phyloP scores from a whole-genome alignment of 2,113 vertebrate species.

The Dolichallabes microphthalmus region DNA sequence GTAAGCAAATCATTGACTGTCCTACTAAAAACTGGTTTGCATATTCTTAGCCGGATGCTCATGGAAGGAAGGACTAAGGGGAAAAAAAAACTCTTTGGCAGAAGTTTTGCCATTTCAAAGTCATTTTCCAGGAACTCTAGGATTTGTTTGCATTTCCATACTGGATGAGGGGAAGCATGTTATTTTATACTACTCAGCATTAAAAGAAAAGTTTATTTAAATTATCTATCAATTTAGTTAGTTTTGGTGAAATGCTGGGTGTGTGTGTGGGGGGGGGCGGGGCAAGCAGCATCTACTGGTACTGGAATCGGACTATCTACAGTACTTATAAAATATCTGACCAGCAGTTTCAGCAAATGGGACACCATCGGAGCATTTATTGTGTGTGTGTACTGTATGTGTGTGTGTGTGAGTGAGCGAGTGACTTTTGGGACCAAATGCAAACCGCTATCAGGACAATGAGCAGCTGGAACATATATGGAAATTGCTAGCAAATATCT shows the following conservation, averaged over 20 bases:
- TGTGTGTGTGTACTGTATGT: too few species aligned
- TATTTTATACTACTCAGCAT: constrained; percentile 59
- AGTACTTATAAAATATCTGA: not conserved
- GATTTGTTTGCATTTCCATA: constrained; percentile 18
- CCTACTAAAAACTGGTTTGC: constrained; percentile 40
- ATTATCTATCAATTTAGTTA: constrained; percentile 65
- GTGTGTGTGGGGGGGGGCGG: constrained; percentile 65
- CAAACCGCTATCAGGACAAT: constrained; percentile 44
- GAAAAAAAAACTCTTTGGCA: not conserved
- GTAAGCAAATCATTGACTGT: constrained; percentile 56
- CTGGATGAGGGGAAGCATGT: not conserved
- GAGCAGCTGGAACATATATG: constrained; percentile 60
- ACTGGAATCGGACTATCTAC: not conserved
- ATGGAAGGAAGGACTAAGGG: not conserved
- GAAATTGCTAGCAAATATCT: constrained; percentile 69
- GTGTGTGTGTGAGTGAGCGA: not conserved
- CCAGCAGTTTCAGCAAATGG: not conserved
- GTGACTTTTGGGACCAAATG: constrained; percentile 12
- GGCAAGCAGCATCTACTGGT: not conserved
- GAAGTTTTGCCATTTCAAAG: constrained; percentile 9
- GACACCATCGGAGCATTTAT: not conserved
- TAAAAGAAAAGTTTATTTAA: constrained; percentile 68
- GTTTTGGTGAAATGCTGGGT: constrained; percentile 67
- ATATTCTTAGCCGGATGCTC: constrained; percentile 19
- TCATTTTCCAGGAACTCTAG: constrained; percentile 10